Evolutionary conservation across 1,140 invertebrate genomes (phyloP).

Genomic region (Lamellibrachia luymesi): DNA sequence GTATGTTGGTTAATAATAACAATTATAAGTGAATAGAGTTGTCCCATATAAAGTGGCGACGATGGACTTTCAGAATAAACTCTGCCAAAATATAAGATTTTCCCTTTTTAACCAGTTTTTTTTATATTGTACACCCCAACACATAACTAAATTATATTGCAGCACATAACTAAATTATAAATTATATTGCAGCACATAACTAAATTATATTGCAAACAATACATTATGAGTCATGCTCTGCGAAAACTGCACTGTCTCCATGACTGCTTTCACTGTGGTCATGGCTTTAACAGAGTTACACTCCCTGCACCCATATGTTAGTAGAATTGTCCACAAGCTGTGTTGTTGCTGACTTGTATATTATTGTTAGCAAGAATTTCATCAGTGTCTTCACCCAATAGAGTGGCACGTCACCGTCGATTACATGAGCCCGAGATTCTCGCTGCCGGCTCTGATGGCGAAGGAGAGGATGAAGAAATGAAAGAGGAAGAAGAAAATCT

Average conservation of each 20-base stretch:
- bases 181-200: too few relatives aligned
- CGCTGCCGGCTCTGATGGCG: slow-evolving; percentile 25
- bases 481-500: slow-evolving; percentile 37
- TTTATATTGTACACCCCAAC: too few relatives aligned
- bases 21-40: too few relatives aligned
- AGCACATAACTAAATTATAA: too few relatives aligned
- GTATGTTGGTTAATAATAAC: too few relatives aligned
- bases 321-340: background rate
- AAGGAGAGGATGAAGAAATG: slow-evolving; percentile 14
- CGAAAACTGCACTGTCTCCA: background rate
- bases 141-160: too few relatives aligned
- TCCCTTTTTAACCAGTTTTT: too few relatives aligned
- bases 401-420: slow-evolving; percentile 48
- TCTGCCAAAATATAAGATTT: too few relatives aligned
- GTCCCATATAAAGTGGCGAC: too few relatives aligned
- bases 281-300: background rate
- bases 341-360: background rate
- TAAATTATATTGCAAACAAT: too few relatives aligned
- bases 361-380: background rate
- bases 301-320: background rate
- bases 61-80: too few relatives aligned
- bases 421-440: slow-evolving; percentile 52
- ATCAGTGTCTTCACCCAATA: slow-evolving; percentile 23
- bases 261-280: background rate
- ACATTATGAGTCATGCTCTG: too few relatives aligned